A percentile compares a stretch with the other conserved stretches of the same genome.
phyloP scores from a whole-genome alignment of 2,888 invertebrate genomes.

The Drosophila suboccidentalis region DNA sequence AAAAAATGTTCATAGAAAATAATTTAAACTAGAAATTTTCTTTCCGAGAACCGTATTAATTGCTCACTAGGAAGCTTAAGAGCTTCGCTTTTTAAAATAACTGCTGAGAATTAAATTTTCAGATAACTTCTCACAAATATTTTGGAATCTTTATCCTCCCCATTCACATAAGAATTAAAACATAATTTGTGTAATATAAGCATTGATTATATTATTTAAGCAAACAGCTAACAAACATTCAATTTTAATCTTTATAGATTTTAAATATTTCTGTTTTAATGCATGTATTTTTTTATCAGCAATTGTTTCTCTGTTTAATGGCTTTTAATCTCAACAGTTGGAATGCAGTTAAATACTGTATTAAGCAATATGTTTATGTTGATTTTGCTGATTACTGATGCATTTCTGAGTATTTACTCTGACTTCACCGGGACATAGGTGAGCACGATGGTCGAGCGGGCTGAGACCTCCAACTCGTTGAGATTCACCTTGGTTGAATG shows the following conservation, averaged over 20 bases:
- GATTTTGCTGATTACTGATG: conserved; percentile 12
- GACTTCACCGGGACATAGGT: conserved; percentile 89
- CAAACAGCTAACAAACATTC: conserved; percentile 28
- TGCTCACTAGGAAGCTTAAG: too few relatives aligned
- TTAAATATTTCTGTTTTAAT: not conserved
- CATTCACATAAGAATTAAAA: not conserved
- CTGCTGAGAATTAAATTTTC: too few relatives aligned
- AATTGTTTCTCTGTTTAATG: conserved; percentile 11
- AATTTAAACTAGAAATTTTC: too few relatives aligned
- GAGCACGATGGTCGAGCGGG: conserved; percentile 89
- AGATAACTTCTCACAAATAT: too few relatives aligned
- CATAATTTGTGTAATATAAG: conserved; percentile 52
- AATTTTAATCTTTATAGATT: not conserved
- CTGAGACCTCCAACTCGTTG: conserved; percentile 87
- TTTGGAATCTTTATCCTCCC: not conserved
- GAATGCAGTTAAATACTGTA: conserved; percentile 31
- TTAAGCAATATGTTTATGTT: conserved; percentile 10
- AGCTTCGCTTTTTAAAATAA: too few relatives aligned
- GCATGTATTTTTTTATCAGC: conserved; percentile 11
- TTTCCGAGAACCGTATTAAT: too few relatives aligned
- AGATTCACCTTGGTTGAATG: conserved; percentile 87
- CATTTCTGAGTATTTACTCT: conserved; percentile 58
- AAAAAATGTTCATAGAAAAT: too few relatives aligned
- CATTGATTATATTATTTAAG: conserved; percentile 45
- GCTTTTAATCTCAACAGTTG: conserved; percentile 49